Evolutionary conservation across 1,140 invertebrate genomes (phyloP).

Genomic region (Battus philenor): DNA sequence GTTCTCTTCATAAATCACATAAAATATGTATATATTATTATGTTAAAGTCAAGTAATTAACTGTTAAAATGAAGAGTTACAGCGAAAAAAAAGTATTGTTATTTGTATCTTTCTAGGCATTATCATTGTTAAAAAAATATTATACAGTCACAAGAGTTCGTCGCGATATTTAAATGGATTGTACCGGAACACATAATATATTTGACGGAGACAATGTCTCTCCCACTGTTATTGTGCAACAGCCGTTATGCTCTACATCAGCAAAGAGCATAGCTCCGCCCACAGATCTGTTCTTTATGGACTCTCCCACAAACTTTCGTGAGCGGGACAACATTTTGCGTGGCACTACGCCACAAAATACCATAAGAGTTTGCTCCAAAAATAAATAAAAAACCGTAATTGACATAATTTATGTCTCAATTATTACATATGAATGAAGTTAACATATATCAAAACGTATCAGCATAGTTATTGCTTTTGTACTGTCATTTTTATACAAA

Average conservation of each 20-base stretch:
- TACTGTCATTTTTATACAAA: too few relatives aligned
- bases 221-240: constrained; percentile 24
- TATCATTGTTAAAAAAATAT: too few relatives aligned
- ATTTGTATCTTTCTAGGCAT: too few relatives aligned
- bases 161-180: not conserved
- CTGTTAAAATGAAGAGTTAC: too few relatives aligned
- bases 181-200: not conserved
- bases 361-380: constrained; percentile 16
- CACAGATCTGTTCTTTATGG: constrained; percentile 33
- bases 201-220: constrained; percentile 19
- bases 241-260: constrained; percentile 33
- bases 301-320: constrained; percentile 34
- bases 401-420: constrained; percentile 21
- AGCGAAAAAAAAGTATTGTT: too few relatives aligned
- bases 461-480: constrained; percentile 6
- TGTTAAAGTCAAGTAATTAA: too few relatives aligned
- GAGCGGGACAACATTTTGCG: constrained; percentile 26
- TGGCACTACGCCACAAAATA: constrained; percentile 29
- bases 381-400: constrained; percentile 9
- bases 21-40: too few relatives aligned
- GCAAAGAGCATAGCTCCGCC: constrained; percentile 27
- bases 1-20: too few relatives aligned
- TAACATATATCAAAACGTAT: not conserved
- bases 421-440: not conserved
- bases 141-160: not conserved